Conservation (phyloP, 30 jellyfish, hydroid and myxozoan species). For the Aurelia sp. region DNA sequence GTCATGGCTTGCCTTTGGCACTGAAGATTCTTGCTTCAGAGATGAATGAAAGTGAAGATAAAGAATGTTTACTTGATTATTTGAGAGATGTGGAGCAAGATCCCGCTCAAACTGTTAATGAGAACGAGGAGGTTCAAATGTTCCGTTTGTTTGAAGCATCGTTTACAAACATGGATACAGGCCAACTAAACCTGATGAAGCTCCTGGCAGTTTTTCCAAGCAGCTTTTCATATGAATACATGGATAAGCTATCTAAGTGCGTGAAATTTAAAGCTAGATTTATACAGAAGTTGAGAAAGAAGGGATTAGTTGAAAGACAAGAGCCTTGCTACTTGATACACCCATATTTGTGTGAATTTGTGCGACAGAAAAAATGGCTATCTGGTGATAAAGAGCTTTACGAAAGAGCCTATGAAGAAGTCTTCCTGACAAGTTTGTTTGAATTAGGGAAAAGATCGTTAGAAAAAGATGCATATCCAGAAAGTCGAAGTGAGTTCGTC, state of each 20-base stretch:
- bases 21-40: constrained; percentile 5
- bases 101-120: not conserved
- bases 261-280: not conserved
- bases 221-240: constrained; percentile 18
- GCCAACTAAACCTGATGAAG: constrained; percentile 1
- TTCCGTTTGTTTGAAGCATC: constrained; percentile 1
- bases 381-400: not conserved
- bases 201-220: constrained; percentile 50
- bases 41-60: not conserved
- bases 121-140: not conserved
- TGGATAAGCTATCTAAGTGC: not conserved
- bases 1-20: constrained; percentile 31
- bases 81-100: constrained; percentile 4
- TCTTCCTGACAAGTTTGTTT: constrained; percentile 1
- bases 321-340: not conserved
- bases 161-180: not conserved
- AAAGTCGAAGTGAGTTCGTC: constrained; percentile 12
- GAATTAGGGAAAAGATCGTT: constrained; percentile 9
- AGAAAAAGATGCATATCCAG: constrained; percentile 12
- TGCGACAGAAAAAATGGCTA: not conserved
- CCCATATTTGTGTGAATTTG: constrained; percentile 17
- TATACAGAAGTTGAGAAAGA: not conserved
- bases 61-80: constrained; percentile 11
- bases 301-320: not conserved
- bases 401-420: not conserved